These are phyloP conservation scores for Coenonympha arcania DNA, from an alignment of 2,888 invertebrate species.

Conservation along the genomic window DNA sequence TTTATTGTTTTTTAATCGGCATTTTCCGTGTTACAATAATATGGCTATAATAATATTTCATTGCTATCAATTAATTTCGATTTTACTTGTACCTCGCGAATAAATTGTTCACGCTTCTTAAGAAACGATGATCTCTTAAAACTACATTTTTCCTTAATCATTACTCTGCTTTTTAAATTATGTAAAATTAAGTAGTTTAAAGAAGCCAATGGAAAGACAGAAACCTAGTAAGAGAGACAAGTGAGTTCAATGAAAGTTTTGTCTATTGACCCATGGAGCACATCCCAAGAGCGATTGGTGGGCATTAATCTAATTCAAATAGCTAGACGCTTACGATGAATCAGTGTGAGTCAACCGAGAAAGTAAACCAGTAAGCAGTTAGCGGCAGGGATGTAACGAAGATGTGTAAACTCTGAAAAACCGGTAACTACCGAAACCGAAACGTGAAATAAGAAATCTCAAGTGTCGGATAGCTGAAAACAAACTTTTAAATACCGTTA, in stretches of 20 bases:
- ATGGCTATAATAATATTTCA: not conserved
- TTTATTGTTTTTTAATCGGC: not conserved
- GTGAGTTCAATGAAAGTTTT: conserved; percentile 25
- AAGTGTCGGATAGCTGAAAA: not conserved
- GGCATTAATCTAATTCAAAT: conserved; percentile 66
- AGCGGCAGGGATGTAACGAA: conserved; percentile 5
- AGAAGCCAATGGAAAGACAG: not conserved
- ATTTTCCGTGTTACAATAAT: not conserved
- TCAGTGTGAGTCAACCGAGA: conserved; percentile 72
- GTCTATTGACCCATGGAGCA: conserved; percentile 44
- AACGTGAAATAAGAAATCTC: not conserved
- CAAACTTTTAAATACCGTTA: no score
- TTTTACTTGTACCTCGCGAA: no score
- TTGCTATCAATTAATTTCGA: no score
- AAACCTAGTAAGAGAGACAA: no score
- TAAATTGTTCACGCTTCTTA: no score
- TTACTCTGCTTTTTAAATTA: not conserved
- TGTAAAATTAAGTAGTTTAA: not conserved
- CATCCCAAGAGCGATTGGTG: conserved; percentile 47
- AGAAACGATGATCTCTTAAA: no score
- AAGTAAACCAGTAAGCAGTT: conserved; percentile 68
- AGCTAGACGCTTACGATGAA: conserved; percentile 63
- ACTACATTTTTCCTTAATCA: no score
- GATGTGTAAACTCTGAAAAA: not conserved
- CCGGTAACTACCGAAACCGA: not conserved